Percentiles rank a stretch among this genome's conserved stretches.
These are phyloP conservation scores for Synanthedon myopaeformis DNA, from an alignment of 2,888 invertebrate species.

Conservation along the genomic window DNA sequence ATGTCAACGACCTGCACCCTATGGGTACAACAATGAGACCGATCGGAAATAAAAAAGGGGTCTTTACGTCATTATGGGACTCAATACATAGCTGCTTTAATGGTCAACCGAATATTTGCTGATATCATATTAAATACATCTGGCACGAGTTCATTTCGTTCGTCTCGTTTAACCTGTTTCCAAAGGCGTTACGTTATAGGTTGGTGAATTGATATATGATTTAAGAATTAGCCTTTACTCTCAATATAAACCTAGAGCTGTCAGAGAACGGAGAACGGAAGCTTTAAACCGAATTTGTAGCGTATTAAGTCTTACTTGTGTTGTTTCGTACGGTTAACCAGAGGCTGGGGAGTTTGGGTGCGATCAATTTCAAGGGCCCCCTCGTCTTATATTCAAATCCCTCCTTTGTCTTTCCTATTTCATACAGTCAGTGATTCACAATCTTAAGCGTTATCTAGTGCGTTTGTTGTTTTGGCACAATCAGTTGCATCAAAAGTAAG, in stretches of 20 bases:
- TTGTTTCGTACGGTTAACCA: constrained; percentile 50
- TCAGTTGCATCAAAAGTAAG: background rate
- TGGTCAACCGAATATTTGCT: constrained; percentile 40
- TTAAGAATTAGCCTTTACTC: background rate
- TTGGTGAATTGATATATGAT: background rate
- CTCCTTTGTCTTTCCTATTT: constrained; percentile 62
- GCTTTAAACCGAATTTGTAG: constrained; percentile 60
- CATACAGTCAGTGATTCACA: constrained; percentile 55
- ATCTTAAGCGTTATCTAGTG: constrained; percentile 22
- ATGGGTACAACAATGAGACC: constrained; percentile 52
- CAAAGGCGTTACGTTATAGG: constrained; percentile 7
- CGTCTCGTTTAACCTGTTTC: constrained; percentile 19
- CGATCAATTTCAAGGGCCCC: constrained; percentile 67
- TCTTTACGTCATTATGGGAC: constrained; percentile 47
- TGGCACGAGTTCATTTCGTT: background rate
- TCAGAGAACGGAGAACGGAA: constrained; percentile 10
- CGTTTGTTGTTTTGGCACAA: constrained; percentile 3
- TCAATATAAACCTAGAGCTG: background rate
- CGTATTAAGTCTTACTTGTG: constrained; percentile 42
- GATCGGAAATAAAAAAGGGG: constrained; percentile 50
- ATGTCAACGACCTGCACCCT: constrained; percentile 65
- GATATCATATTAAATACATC: constrained; percentile 13
- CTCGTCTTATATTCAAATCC: constrained; percentile 63
- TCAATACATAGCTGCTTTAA: constrained; percentile 54
- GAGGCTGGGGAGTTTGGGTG: constrained; percentile 48